phyloP scores from a whole-genome alignment of 2,113 vertebrate genomes.

The Struthidea cinerea region DNA sequence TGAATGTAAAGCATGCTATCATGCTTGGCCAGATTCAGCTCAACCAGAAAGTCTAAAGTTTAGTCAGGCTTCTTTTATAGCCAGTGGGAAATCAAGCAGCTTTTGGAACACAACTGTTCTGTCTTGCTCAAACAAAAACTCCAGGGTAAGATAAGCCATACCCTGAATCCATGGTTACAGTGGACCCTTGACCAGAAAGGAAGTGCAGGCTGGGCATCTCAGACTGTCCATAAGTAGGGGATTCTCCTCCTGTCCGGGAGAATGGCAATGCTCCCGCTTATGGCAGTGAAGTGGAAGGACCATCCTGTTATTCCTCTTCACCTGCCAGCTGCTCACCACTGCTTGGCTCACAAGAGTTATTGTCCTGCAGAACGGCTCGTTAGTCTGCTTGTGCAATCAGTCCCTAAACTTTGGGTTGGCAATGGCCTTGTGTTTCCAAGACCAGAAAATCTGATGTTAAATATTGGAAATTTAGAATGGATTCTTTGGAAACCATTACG shows the following conservation, averaged over 20 bases:
- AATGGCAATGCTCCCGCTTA: no score
- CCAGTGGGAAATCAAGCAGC: neutral
- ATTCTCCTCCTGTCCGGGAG: neutral
- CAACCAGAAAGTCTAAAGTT: neutral
- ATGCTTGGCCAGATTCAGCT: neutral
- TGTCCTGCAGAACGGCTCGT: conserved; percentile 12
- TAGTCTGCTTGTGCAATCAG: conserved; percentile 50
- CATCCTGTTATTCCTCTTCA: conserved; percentile 17
- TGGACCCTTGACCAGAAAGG: neutral
- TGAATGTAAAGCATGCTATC: neutral
- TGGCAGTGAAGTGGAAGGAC: conserved; percentile 9
- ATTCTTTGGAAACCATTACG: conserved; percentile 52
- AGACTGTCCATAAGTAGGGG: neutral
- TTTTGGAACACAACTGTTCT: neutral
- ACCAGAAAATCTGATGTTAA: conserved; percentile 61
- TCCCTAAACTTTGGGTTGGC: conserved; percentile 15
- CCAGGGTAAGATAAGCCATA: neutral
- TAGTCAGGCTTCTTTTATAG: neutral
- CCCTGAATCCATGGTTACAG: neutral
- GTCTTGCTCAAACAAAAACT: neutral
- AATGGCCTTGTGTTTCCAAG: conserved; percentile 7
- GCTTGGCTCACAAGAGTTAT: neutral
- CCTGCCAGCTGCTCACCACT: conserved; percentile 38
- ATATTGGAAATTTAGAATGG: conserved; percentile 52
- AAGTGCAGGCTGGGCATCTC: neutral